Base-by-base conservation (phyloP, 2,888 invertebrate species). In the Epiblema foenella region DNA sequence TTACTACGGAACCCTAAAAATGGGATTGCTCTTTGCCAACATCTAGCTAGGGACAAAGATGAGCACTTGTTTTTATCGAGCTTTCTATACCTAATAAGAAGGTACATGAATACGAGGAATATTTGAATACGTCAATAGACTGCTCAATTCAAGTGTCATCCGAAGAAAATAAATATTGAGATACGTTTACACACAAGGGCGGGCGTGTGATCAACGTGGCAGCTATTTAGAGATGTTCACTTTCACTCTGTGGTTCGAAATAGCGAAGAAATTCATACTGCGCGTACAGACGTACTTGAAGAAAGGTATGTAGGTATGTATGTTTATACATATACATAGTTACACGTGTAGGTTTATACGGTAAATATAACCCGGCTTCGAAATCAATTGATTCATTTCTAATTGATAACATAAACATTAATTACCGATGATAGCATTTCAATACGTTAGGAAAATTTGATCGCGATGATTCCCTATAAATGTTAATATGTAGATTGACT, bases 181-280 rank as follows among this genome's bases (percentile, higher is more conserved):
- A n/a, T n/a, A n/a, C n/a, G n/a, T n/a, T 52, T 37, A 58, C 64
- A 42, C 17, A 33, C 58, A 52, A 52, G 58, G 59, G 69, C 62
- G 11, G 12, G 24, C 63, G 63, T 57, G 57, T 69, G 69, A 64
- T 52, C 29, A 58, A 39, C 68, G 59, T 37, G 51, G 51, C 46
- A 46, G 57, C 57, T 69, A 69, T 69, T 69, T 69, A 51, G 39
- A 51, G 57, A 51, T 37, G 37, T 57, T 63, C 68, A 62, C 62
- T 63, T 69, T 69, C 58, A 69, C 58, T 69, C 52, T 64, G 64
- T 64, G 58, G 39, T 64, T 52, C 15, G 42, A 64, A 64, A 69
- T 69, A 69, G 64, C 57, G 33, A 29, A 29, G 51, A 58, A n/a
- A 52, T n/a, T 69, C 69, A 69, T 69, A 29, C 64, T 58, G 39